Evolutionary conservation across 2,797 vertebrate genomes (phyloP).

Genomic region (Hephaestus fuliginosus): DNA sequence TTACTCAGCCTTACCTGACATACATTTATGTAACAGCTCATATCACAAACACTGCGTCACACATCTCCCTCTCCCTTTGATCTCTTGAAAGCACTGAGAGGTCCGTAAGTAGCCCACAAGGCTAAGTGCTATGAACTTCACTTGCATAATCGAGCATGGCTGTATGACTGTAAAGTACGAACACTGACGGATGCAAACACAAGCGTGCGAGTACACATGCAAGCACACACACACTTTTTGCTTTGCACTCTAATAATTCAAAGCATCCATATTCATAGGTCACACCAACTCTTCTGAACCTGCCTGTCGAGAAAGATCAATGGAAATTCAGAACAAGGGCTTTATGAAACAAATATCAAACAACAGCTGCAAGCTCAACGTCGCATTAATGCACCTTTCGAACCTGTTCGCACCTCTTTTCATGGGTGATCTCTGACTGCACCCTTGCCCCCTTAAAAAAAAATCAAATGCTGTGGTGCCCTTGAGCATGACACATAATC

Average conservation of each 20-base stretch:
- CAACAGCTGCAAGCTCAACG: conserved; percentile 55
- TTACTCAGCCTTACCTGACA: conserved; percentile 58
- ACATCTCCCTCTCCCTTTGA: conserved; percentile 62
- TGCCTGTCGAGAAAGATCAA: conserved; percentile 69
- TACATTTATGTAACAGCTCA: conserved; percentile 61
- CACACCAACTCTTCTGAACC: conserved; percentile 68
- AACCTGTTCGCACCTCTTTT: conserved; percentile 20
- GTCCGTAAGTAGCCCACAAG: conserved; percentile 67
- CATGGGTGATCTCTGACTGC: conserved; percentile 35
- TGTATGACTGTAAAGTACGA: conserved; percentile 59
- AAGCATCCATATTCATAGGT: conserved; percentile 80
- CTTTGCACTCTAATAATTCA: conserved; percentile 67
- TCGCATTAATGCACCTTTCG: conserved; percentile 31
- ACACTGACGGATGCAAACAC: conserved; percentile 62
- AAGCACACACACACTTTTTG: conserved; percentile 22
- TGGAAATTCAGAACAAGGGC: conserved; percentile 72
- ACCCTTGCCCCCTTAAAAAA: background rate
- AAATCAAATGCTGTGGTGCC: conserved; percentile 41
- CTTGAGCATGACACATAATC: conserved; percentile 56
- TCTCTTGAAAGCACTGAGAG: conserved; percentile 61
- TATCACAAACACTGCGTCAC: conserved; percentile 56
- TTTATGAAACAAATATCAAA: conserved; percentile 69
- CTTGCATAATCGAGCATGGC: conserved; percentile 70
- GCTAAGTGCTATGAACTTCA: conserved; percentile 75
- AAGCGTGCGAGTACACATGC: conserved; percentile 23